Base-by-base conservation (phyloP, 2,888 invertebrate species). In the Calameuta pallipes region DNA sequence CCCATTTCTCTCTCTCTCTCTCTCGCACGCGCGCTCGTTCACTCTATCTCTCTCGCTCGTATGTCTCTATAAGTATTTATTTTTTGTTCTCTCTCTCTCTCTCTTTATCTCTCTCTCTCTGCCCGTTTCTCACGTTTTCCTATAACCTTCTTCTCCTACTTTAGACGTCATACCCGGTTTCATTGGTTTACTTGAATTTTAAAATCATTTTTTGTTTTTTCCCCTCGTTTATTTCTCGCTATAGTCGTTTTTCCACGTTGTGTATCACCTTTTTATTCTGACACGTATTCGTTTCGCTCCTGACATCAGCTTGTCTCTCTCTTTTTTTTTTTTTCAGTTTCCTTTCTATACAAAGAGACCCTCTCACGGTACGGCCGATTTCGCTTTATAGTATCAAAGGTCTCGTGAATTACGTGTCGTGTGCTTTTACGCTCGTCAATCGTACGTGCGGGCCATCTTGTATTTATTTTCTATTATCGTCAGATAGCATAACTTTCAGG, bases 1-100 rank as follows among this genome's bases (percentile, higher is more conserved):
- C 56, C 80, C 73, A 81, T 82, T 83, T 80, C 83, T 82, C 85
- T 82, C 80, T 85, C 82, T 37, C 37, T 4, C 41, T 41, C 56
- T 56, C 56, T 56, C 56, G 56, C 56, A 56, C 56, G 56, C 56
- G 56, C 56, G 76, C 78, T 76, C 79, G 36, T 33, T 75, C 75
- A 78, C 71, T 15, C 76, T 79, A 12, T 36, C 36, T 74, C 41
- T 41, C 73, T 79, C 74, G 56, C 37, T 41, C 71, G 74, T 74
- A 30, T 75, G 75, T 78, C 68, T 36, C 35, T 74, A 68, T 73
- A 69, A 36, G 23, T 12, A 13, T 41, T 73, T 74, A 31, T 36
- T 31, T 31, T 31, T 31, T 31, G 31, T 31, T 82, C 80, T 85
- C 82, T 82, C 78, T 81, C 73, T 82, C 75, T 80, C 76, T 77